A percentile compares a stretch with the other conserved stretches of the same genome.
These are phyloP conservation scores for Zoroaster sp. DNA, from an alignment of 53 echinoderm and acorn worm genomes.

Conservation along the genomic window DNA sequence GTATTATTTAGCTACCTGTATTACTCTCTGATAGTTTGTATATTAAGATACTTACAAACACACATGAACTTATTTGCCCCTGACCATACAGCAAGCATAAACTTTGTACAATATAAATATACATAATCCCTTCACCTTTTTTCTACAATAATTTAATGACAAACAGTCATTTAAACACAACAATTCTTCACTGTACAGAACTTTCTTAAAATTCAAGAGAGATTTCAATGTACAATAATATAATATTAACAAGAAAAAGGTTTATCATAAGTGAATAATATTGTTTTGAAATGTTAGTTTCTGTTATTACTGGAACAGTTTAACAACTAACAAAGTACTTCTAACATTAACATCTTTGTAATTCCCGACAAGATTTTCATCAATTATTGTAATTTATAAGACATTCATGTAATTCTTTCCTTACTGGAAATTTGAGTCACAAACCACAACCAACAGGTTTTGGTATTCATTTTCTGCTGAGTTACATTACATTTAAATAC, in stretches of 20 bases:
- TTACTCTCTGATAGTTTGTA: neutral
- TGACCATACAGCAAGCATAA: conserved; percentile 22
- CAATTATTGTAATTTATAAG: too few species aligned
- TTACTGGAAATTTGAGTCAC: too few species aligned
- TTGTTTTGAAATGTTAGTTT: neutral
- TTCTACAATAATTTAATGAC: neutral
- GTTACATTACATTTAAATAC: too few species aligned
- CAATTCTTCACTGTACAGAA: neutral
- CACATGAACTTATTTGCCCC: conserved; percentile 21
- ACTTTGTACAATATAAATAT: conserved; percentile 26
- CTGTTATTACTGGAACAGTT: too few species aligned
- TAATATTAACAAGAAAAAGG: neutral
- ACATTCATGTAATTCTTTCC: too few species aligned
- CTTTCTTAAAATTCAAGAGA: neutral
- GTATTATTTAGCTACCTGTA: neutral
- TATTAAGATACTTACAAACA: conserved; percentile 25
- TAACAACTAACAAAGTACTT: too few species aligned
- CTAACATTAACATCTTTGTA: too few species aligned
- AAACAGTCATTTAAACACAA: neutral
- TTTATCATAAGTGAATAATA: too few species aligned
- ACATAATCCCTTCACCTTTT: conserved; percentile 24
- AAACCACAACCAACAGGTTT: too few species aligned
- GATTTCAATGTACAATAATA: neutral
- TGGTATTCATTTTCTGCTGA: too few species aligned
- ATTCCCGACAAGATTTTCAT: too few species aligned